phyloP scores from a whole-genome alignment of 1,140 invertebrate genomes.

The Branchinecta lynchi region DNA sequence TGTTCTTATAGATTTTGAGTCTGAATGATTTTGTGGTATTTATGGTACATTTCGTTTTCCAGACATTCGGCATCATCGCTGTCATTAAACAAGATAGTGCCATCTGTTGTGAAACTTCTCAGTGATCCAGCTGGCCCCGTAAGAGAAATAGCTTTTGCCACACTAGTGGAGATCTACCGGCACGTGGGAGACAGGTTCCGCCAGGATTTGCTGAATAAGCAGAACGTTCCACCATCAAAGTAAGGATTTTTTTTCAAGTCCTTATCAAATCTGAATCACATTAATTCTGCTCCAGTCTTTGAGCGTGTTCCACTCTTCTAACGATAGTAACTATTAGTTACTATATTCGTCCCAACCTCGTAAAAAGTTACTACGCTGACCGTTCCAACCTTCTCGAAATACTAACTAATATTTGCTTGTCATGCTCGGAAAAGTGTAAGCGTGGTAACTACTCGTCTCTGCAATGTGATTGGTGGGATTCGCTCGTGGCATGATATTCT shows the following conservation, averaged over 20 bases:
- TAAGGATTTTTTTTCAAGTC: slow-evolving; percentile 31
- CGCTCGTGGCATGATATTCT: too few relatives aligned
- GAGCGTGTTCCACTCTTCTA: slow-evolving; percentile 21
- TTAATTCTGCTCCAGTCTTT: neutral
- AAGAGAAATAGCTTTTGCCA: slow-evolving; percentile 65
- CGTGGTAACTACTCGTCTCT: too few relatives aligned
- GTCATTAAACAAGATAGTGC: slow-evolving; percentile 60
- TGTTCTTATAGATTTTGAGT: too few relatives aligned
- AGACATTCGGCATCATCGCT: slow-evolving; percentile 70
- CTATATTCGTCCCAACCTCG: too few relatives aligned
- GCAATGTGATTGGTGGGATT: too few relatives aligned
- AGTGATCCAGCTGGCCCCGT: slow-evolving; percentile 76
- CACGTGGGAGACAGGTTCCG: slow-evolving; percentile 80
- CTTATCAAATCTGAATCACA: slow-evolving; percentile 19
- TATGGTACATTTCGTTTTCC: slow-evolving; percentile 27
- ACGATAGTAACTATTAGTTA: too few relatives aligned
- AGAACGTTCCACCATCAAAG: slow-evolving; percentile 50
- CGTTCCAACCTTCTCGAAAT: too few relatives aligned
- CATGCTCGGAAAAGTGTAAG: too few relatives aligned
- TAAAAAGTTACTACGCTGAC: too few relatives aligned
- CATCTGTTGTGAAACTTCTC: slow-evolving; percentile 63
- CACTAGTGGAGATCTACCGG: slow-evolving; percentile 75
- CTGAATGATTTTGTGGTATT: neutral
- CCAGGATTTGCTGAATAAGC: slow-evolving; percentile 62
- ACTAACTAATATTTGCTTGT: too few relatives aligned